Conservation (phyloP, 2,113 vertebrate genomes). For the Eudyptes chrysolophus region DNA sequence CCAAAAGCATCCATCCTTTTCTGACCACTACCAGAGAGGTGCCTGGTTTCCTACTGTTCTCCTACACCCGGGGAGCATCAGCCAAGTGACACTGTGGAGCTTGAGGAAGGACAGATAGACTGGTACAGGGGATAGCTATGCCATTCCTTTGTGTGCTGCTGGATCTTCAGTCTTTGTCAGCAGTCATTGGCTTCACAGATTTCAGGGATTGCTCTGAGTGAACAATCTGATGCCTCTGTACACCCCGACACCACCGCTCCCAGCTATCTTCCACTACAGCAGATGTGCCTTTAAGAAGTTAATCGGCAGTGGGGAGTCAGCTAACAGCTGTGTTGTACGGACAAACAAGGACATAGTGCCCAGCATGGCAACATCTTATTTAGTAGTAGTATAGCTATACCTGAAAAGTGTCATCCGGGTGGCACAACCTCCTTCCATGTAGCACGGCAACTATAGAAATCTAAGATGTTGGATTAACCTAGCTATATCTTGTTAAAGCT, state of each 20-base stretch:
- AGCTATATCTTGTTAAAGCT: neutral
- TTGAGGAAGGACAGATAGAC: neutral
- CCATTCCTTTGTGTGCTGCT: neutral
- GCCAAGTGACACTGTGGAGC: neutral
- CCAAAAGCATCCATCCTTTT: neutral
- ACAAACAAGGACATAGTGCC: neutral
- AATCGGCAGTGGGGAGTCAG: accelerated
- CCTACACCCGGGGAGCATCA: accelerated
- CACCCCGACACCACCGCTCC: neutral
- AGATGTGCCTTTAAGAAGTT: neutral
- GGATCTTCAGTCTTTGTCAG: neutral
- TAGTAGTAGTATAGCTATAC: neutral
- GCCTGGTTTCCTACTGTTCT: neutral
- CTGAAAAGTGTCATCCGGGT: neutral
- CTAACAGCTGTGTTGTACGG: neutral
- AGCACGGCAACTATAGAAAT: neutral
- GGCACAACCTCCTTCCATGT: neutral
- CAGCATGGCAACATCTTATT: neutral
- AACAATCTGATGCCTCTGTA: neutral
- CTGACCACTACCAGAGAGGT: neutral
- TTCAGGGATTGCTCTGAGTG: neutral
- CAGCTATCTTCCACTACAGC: neutral
- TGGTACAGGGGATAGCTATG: neutral
- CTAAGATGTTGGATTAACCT: neutral
- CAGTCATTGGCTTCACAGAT: neutral